phyloP scores from a whole-genome alignment of 2,888 invertebrate genomes.

The Caenorhabditis sp. region DNA sequence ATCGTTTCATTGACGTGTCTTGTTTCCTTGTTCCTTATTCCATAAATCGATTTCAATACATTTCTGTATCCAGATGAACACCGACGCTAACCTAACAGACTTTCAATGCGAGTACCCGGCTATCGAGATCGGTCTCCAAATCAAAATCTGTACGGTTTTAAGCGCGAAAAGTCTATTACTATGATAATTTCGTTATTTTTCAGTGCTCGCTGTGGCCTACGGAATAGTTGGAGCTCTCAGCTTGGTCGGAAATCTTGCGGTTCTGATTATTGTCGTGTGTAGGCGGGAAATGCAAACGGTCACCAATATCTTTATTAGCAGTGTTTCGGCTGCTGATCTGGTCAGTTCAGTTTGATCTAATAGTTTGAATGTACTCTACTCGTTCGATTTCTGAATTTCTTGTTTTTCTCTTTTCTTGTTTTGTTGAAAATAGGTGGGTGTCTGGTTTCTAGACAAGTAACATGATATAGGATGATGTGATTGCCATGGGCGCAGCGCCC shows the following conservation, averaged over 20 bases:
- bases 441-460: conserved; percentile 36
- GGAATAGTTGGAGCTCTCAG: conserved; percentile 62
- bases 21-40: not conserved
- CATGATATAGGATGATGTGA: conserved; percentile 36
- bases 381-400: not conserved
- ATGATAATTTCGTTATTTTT: conserved; percentile 19
- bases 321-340: conserved; percentile 67
- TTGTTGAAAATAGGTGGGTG: conserved; percentile 7
- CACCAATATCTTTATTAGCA: conserved; percentile 70
- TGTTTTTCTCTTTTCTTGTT: not conserved
- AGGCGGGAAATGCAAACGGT: conserved; percentile 68
- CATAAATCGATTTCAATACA: not conserved
- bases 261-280: conserved; percentile 58
- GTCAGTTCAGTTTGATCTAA: conserved; percentile 44
- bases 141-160: conserved; percentile 40
- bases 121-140: conserved; percentile 23
- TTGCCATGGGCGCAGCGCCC: not conserved
- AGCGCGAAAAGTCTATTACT: not conserved
- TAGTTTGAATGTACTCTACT: conserved; percentile 9
- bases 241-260: conserved; percentile 63
- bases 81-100: conserved; percentile 45
- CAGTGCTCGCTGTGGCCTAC: conserved; percentile 62
- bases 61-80: conserved; percentile 31
- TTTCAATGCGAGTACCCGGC: conserved; percentile 54
- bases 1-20: conserved; percentile 18